Evolutionary conservation across 2,888 invertebrate genomes (phyloP).

Genomic region (Lapara coniferarum): DNA sequence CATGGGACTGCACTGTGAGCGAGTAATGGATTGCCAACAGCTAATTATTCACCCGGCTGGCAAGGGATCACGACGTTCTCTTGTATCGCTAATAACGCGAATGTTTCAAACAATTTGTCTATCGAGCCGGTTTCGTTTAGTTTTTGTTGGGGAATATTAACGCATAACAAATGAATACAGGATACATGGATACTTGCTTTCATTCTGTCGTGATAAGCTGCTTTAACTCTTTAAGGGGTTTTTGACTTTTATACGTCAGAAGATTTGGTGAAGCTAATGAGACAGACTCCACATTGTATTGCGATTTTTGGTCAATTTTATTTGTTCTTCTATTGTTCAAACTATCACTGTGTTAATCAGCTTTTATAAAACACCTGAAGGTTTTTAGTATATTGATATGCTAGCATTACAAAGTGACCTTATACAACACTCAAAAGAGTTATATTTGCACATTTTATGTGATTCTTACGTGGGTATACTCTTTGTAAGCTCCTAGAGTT

Average conservation of each 20-base stretch:
- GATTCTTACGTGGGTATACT: not conserved
- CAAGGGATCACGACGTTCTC: not conserved
- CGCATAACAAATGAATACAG: slow-evolving; percentile 24
- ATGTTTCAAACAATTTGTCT: slow-evolving; percentile 38
- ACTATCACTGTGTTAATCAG: too few relatives aligned
- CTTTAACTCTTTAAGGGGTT: too few relatives aligned
- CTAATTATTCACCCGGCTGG: not conserved
- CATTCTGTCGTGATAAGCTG: not conserved
- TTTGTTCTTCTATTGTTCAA: too few relatives aligned
- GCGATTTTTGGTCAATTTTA: too few relatives aligned
- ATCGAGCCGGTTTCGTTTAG: slow-evolving; percentile 39
- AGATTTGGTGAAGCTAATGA: too few relatives aligned
- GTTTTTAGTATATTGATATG: not conserved
- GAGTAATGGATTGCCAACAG: not conserved
- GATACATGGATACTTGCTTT: slow-evolving; percentile 1
- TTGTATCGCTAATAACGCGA: slow-evolving; percentile 25
- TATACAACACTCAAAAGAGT: not conserved
- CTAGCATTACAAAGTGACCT: not conserved
- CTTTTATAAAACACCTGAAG: too few relatives aligned
- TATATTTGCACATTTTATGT: slow-evolving; percentile 2
- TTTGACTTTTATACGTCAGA: too few relatives aligned
- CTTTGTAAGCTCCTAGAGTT: not conserved
- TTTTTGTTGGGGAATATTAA: slow-evolving; percentile 35
- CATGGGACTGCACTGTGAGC: not conserved
- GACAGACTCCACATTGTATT: too few relatives aligned